phyloP scores from a whole-genome alignment of 2,888 invertebrate genomes.

The Drosophila picticornis region DNA sequence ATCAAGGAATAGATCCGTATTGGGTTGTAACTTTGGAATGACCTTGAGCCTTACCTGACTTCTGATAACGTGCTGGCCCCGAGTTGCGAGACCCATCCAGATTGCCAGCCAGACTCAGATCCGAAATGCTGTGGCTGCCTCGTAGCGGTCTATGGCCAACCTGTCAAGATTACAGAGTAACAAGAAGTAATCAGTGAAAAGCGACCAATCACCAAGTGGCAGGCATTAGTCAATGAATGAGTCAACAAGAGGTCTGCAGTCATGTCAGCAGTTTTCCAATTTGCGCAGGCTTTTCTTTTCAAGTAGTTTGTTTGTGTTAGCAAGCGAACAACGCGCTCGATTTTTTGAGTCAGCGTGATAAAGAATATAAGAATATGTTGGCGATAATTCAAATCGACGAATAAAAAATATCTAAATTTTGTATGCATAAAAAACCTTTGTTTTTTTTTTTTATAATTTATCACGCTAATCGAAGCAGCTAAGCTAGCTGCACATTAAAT shows the following conservation, averaged over 20 bases:
- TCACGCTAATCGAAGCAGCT: background rate
- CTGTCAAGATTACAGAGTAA: constrained; percentile 83
- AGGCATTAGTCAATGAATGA: constrained; percentile 2
- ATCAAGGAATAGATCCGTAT: background rate
- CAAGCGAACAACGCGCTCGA: background rate
- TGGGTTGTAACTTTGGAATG: background rate
- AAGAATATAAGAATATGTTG: background rate
- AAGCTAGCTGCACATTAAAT: background rate
- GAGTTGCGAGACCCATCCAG: constrained; percentile 82
- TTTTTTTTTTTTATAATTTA: background rate
- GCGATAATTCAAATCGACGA: background rate
- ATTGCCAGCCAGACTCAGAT: constrained; percentile 89
- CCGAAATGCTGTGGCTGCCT: constrained; percentile 94
- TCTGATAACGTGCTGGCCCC: constrained; percentile 85
- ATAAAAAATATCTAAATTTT: background rate
- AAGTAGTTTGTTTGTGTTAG: background rate
- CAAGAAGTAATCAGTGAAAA: background rate
- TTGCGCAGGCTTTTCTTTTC: background rate
- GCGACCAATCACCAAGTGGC: background rate
- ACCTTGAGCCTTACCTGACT: constrained; percentile 83
- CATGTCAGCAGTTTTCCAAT: background rate
- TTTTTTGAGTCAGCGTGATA: background rate
- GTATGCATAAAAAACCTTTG: background rate
- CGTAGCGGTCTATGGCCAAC: constrained; percentile 92
- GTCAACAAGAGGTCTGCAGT: constrained; percentile 1